Percentiles rank a stretch among this genome's conserved stretches.
phyloP scores from a whole-genome alignment of 2,113 vertebrate genomes.

The Leucopsar rothschildi region DNA sequence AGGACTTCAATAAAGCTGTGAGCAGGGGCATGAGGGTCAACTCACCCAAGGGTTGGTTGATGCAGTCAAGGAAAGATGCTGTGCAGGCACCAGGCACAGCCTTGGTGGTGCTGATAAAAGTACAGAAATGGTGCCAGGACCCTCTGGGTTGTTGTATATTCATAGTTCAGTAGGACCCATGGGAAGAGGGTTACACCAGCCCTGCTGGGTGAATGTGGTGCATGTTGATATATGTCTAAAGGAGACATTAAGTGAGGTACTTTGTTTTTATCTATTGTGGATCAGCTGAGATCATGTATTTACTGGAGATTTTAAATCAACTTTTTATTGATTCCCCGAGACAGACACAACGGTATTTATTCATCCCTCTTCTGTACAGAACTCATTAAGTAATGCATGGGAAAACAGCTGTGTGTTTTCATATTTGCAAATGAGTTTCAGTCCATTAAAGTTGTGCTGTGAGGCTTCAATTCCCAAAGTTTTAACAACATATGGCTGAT shows the following conservation, averaged over 20 bases:
- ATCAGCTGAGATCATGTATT: background rate
- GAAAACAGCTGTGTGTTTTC: background rate
- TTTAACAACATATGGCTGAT: background rate
- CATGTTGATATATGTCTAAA: background rate
- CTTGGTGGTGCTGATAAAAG: background rate
- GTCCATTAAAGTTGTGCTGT: background rate
- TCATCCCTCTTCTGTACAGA: background rate
- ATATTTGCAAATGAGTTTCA: background rate
- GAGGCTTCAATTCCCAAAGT: background rate
- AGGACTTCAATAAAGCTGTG: background rate
- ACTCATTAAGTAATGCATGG: background rate
- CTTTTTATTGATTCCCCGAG: background rate
- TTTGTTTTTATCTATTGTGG: background rate
- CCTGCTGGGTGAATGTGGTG: background rate
- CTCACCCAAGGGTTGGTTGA: background rate
- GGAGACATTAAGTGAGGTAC: background rate
- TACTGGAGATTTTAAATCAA: background rate
- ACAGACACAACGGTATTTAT: background rate
- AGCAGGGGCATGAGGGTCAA: background rate
- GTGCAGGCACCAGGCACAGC: background rate
- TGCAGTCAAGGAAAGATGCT: background rate
- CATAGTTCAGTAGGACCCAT: background rate
- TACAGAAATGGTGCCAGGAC: background rate
- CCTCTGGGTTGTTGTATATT: background rate
- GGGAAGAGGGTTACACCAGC: background rate